Evolutionary conservation across 23 tunicate species (phyloP).

Genomic region (Trididemnum miniatum): DNA sequence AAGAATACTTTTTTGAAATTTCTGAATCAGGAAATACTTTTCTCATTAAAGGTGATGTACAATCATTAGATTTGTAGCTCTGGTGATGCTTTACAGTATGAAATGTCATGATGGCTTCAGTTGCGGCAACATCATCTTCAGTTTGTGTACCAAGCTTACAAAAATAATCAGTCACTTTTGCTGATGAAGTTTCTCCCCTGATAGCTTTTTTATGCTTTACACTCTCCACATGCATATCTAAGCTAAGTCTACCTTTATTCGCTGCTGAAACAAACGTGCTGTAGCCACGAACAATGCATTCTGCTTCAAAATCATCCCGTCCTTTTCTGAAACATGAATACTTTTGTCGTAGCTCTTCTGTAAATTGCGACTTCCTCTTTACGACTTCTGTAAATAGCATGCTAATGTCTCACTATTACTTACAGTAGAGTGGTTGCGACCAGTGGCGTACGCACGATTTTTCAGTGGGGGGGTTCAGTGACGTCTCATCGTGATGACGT

Average conservation of each 20-base stretch:
- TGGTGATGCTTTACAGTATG: slow-evolving; percentile 42
- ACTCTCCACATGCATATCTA: not conserved
- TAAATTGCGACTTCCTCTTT: not conserved
- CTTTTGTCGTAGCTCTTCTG: not conserved
- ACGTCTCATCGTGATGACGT: no score
- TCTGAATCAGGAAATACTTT: slow-evolving; percentile 28
- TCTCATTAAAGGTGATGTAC: slow-evolving; percentile 30
- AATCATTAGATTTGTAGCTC: slow-evolving; percentile 33
- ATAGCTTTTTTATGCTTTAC: slow-evolving; percentile 15
- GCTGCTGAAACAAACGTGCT: not conserved
- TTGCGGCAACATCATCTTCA: slow-evolving; percentile 26
- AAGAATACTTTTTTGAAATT: slow-evolving; percentile 5
- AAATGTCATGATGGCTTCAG: slow-evolving; percentile 23
- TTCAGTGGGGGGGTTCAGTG: no score
- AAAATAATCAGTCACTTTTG: slow-evolving; percentile 28
- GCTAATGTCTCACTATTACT: no score
- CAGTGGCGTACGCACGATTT: no score
- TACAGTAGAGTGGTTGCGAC: no score
- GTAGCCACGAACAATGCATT: not conserved
- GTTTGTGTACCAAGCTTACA: not conserved
- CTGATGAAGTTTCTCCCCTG: not conserved
- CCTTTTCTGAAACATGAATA: slow-evolving; percentile 3
- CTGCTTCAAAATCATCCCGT: not conserved
- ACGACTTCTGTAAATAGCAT: no score
- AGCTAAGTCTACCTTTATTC: not conserved